A percentile compares a stretch with the other conserved stretches of the same genome.
Evolutionary conservation across 2,113 vertebrate species (phyloP).

Genomic region (Amazona vittata): DNA sequence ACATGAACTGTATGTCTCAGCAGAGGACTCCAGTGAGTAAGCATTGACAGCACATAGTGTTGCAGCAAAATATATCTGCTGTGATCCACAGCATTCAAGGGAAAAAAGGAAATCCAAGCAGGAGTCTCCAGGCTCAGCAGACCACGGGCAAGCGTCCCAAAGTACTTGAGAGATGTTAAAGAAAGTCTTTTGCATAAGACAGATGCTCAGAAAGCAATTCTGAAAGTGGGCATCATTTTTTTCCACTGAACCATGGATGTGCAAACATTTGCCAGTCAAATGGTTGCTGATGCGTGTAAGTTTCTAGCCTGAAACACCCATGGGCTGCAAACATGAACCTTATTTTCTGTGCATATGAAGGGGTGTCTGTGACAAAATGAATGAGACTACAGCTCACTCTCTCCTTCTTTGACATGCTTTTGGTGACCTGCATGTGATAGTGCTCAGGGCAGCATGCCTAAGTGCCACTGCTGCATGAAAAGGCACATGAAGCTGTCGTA

Average conservation of each 20-base stretch:
- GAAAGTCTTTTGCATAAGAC: background rate
- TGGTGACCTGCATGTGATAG: background rate
- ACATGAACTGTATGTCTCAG: background rate
- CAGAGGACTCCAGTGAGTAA: background rate
- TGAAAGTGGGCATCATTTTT: background rate
- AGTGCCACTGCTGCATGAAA: background rate
- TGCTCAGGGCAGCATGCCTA: background rate
- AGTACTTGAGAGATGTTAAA: background rate
- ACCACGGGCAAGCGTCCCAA: background rate
- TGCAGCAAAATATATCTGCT: background rate
- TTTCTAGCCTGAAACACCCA: background rate
- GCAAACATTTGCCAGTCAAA: conserved; percentile 10
- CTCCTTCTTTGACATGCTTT: background rate
- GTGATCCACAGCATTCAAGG: background rate
- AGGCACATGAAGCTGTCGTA: background rate
- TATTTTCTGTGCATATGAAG: background rate
- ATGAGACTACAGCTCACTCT: background rate
- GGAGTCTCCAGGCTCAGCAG: background rate
- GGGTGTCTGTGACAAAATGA: background rate
- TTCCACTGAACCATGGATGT: background rate
- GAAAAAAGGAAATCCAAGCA: background rate
- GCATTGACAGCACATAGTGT: background rate
- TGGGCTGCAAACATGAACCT: background rate
- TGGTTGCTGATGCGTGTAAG: background rate
- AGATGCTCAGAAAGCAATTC: background rate